Evolutionary conservation across 1,140 invertebrate genomes (phyloP), one percentile per base, ranked within the genome.

Genomic region (Probaryconus sp.): DNA sequence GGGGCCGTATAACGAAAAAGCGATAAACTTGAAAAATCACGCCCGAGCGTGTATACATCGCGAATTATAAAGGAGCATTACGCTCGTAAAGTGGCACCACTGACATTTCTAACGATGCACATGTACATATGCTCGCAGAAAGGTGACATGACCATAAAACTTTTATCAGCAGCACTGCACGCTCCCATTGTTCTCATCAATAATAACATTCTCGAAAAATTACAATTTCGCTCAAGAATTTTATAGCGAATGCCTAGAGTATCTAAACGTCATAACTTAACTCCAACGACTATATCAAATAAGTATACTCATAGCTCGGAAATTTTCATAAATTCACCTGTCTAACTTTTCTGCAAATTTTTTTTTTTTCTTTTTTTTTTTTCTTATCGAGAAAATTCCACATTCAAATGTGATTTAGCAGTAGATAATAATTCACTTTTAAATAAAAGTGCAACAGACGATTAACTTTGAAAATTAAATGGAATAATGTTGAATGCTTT

Each of bases 21-120:
- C 65, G 69, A 72, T 75, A 77, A 75, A 79, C 56, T 40, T 68
- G 48, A 76, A 76, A 71, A 79, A 76, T 78, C 37, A 45, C 58
- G 31, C 60, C 16, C 2, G 43, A 31, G 13, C 51, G 51, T 26
- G 21, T 13, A 24, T 13, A 24, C 45, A 45, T 58, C 26, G 33
- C n/a, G 31, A 45, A 48, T 60, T 31, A 18, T 58, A 51, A 68
- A 68, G 42, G 30, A 21, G 28, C 35, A 7, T 21, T 10, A 16
- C 2, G 30, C 30, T 58, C 53, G 64, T 68, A 60, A 68, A 68
- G 18, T 14, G 16, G 10, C 28, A 31, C 42, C 38, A 45, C 24
- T 43, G 37, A 33, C 40, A 47, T 21, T 35, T 20, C 38, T 38
- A 33, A 64, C 33, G 60, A 53, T 40, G 33, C 11, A 14, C 10